Percentiles rank a stretch among this genome's conserved stretches.
Conservation (phyloP, 2,113 vertebrate species). For the Catharus minimus region DNA sequence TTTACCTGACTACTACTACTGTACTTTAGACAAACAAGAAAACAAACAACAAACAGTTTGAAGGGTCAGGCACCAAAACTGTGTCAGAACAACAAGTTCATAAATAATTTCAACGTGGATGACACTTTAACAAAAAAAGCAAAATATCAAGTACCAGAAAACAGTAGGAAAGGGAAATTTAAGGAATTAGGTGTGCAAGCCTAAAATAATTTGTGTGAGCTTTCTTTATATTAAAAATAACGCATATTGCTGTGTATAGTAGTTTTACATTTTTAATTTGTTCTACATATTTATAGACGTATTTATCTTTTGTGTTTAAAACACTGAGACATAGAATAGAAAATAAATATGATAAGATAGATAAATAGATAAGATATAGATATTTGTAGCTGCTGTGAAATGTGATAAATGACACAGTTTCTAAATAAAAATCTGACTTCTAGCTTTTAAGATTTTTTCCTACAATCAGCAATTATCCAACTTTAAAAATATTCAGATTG, state of each 20-base stretch:
- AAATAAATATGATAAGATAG: neutral
- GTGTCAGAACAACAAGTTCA: neutral
- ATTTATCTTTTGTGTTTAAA: neutral
- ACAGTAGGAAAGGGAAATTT: neutral
- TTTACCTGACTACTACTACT: neutral
- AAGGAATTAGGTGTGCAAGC: neutral
- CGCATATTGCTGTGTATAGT: rapidly evolving
- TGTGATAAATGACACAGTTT: neutral
- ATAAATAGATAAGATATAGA: neutral
- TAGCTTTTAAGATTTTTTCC: neutral
- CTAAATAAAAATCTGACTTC: neutral
- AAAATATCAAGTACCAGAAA: neutral
- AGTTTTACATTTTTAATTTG: neutral
- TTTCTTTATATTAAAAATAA: neutral
- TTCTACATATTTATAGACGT: neutral
- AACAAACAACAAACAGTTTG: neutral
- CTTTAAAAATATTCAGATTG: neutral
- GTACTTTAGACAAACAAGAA: neutral
- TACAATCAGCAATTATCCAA: neutral
- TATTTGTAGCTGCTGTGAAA: neutral
- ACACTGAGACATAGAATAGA: neutral
- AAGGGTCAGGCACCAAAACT: neutral
- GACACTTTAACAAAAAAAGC: neutral
- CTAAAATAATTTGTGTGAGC: neutral
- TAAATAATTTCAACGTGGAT: neutral